Base-by-base conservation (phyloP, 2,888 invertebrate species). In the Limnephilus rhombicus region DNA sequence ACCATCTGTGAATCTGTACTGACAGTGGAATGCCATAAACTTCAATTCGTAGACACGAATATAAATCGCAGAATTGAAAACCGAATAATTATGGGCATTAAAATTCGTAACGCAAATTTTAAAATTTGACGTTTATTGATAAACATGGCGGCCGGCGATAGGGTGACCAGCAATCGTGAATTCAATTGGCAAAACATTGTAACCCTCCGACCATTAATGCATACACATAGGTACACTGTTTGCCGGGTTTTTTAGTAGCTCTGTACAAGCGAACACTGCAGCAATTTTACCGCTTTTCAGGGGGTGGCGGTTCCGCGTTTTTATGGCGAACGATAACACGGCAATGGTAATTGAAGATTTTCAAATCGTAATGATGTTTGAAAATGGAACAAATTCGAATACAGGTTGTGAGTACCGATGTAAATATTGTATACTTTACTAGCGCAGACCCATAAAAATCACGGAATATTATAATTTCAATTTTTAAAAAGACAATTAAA, bases 171-270 rank as follows among this genome's bases (percentile, higher is more conserved):
- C 45, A 91, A 87, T 91, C 49, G 91, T 91, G 86, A 91, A 87
- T 91, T 91, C 82, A 88, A 91, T 91, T 82, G 91, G 80, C 88
- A 87, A 91, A 91, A 91, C 82, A 91, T 88, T 88, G 87, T 91
- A 88, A 91, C 91, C 87, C 31, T 82, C 37, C 82, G 88, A 80
- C 87, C 91, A 91, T 91, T 91, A 49, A 81, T 87, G 87, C 53
- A 87, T 9, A 45, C 83, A 80, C 81, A 86, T n/a, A n/a, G n/a
- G n/a, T 9, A 45, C 83, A 15, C 37, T 37, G 83, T 83, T 83
- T 15, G 18, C 83, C 18, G 1, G 24, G n/a, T 37, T 18, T 83
- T 83, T 83, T 9, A 68, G 24, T 31, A 13, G 18, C 18, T 82
- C 18, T 83, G 37, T 83, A 12, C 37, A 18, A 34, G 83, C 37